Evolutionary conservation across 2,113 vertebrate genomes (phyloP).

Genomic region (Cavia aperea): DNA sequence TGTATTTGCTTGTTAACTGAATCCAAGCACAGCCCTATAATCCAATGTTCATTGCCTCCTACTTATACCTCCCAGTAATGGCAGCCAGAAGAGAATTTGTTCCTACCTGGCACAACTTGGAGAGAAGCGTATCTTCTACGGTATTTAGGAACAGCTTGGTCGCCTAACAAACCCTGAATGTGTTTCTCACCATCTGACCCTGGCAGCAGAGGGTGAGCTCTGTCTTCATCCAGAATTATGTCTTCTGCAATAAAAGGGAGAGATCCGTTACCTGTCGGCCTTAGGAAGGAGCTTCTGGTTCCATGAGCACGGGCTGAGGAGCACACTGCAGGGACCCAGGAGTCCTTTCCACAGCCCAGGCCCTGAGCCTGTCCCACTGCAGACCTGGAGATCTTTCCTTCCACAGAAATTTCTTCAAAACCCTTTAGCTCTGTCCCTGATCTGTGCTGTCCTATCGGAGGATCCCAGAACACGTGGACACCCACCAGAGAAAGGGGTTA

Average conservation of each 20-base stretch:
- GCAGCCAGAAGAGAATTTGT: neutral
- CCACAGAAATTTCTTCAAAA: no score
- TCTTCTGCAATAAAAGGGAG: neutral
- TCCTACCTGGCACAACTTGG: neutral
- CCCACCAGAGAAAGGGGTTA: no score
- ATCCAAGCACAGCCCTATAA: constrained; percentile 55
- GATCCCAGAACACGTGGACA: no score
- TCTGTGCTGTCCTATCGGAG: no score
- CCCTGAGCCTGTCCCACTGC: no score
- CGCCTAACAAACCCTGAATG: neutral
- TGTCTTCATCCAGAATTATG: neutral
- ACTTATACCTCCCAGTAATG: constrained; percentile 57
- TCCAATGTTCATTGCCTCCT: constrained; percentile 62
- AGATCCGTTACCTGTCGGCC: no score
- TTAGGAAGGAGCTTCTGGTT: no score
- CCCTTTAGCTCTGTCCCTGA: no score
- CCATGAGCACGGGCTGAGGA: no score
- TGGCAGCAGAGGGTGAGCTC: neutral
- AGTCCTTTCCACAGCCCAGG: no score
- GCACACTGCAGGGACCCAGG: no score
- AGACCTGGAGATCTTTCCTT: no score
- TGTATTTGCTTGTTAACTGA: constrained; percentile 68
- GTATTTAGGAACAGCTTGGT: neutral
- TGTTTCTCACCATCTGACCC: neutral
- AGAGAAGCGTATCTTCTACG: neutral